Percentiles rank a stretch among this genome's conserved stretches.
phyloP scores from a whole-genome alignment of 2,797 vertebrate genomes.

The Cyprinella venusta region DNA sequence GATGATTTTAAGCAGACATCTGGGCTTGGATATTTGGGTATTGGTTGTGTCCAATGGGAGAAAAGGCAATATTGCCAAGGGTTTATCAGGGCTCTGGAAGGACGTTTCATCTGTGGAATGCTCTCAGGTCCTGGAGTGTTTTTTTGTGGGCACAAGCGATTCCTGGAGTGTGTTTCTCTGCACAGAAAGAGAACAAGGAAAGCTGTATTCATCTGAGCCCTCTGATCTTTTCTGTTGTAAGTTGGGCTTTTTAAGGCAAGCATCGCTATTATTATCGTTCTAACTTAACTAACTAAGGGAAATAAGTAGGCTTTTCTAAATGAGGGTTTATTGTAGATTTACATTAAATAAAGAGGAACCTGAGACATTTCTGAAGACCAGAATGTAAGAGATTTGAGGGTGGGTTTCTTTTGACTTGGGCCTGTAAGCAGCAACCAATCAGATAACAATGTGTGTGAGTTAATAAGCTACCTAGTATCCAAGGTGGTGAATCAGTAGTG shows the following conservation, averaged over 20 bases:
- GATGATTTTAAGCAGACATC: slow-evolving; percentile 26
- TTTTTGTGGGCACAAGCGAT: slow-evolving; percentile 48
- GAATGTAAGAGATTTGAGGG: background rate
- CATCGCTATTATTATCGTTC: background rate
- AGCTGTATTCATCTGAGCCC: slow-evolving; percentile 2
- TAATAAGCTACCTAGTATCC: background rate
- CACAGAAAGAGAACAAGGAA: slow-evolving; percentile 32
- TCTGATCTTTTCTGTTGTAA: slow-evolving; percentile 34
- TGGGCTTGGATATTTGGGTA: slow-evolving; percentile 7
- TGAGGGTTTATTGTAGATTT: background rate
- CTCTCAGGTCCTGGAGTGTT: slow-evolving; percentile 53
- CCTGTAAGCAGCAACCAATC: background rate
- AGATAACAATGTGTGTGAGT: background rate
- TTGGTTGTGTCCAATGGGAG: background rate
- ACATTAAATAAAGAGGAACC: background rate
- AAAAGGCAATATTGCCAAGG: slow-evolving; percentile 17
- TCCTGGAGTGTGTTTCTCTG: slow-evolving; percentile 42
- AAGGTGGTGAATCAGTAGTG: background rate
- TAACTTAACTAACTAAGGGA: background rate
- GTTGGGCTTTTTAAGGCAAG: slow-evolving; percentile 5
- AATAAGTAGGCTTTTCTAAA: background rate
- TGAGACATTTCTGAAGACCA: background rate
- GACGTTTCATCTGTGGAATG: slow-evolving; percentile 48
- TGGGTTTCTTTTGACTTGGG: background rate
- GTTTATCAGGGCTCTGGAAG: slow-evolving; percentile 17